Base-by-base conservation (phyloP, 2,888 invertebrate genomes). In the Drosophila engyochracea region DNA sequence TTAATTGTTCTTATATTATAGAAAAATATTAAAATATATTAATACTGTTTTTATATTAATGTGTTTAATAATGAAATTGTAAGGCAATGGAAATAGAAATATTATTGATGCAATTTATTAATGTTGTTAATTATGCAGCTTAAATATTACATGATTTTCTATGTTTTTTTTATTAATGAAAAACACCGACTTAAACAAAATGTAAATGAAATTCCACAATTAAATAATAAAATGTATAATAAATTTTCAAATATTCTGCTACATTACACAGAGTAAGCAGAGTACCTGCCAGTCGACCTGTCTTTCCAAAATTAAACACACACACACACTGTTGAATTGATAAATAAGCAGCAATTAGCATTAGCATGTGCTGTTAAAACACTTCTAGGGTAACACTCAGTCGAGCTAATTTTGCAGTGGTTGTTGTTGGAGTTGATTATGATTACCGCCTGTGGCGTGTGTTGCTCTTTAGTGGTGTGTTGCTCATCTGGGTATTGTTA, bases 401-500 rank as follows among this genome's bases (percentile, higher is more conserved):
- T 59, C 33, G 44, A 44, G 25, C 47, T 31, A 10, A 53, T 28
- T 22, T 37, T 33, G 28, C 51, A 49, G 39, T 44, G 37, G 35
- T 19, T 51, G 22, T n/a, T 53, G 35, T 30, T 66, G 39, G 12
- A 49, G 19, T 22, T 58, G 30, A 54, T 39, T 57, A 39, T 62
- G 54, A 59, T 71, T 53, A 47, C 33, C 7, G 63, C 67, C 53
- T 39, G 62, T 54, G 80, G 75, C 75, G 80, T 89, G 82, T 59
- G 70, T 70, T 81, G 81, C 76, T 81, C 69, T 79, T 79, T 74
- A 82, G 80, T 67, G 54, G 31, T 55, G 33, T 28, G 33, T 28
- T 74, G 71, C 59, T 82, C 70, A 73, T 78, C 80, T 85, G 68
- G 61, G 68, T 64, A 74, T 74, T 82, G 85, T 89, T 81, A 76